A percentile compares a stretch with the other conserved stretches of the same genome.
phyloP scores from a whole-genome alignment of 2,113 vertebrate species.

The Hippocampus comes region DNA sequence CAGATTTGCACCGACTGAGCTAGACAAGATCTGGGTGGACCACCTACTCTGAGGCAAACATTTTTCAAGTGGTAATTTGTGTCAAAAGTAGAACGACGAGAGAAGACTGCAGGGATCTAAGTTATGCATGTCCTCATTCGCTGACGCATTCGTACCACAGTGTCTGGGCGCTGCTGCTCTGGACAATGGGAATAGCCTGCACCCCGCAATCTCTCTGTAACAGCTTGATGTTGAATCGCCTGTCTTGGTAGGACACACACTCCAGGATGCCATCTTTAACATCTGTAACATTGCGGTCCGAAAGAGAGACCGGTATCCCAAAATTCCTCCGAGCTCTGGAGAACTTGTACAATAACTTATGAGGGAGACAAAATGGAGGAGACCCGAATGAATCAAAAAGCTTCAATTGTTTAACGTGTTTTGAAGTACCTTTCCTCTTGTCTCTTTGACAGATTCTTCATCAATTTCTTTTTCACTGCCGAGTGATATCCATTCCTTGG shows the following conservation, averaged over 20 bases:
- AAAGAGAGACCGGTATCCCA: conserved; percentile 71
- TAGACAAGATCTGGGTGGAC: too few relatives aligned
- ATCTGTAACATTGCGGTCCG: conserved; percentile 70
- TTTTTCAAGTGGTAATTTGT: not conserved
- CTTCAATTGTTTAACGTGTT: not conserved
- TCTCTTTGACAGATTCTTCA: conserved; percentile 76
- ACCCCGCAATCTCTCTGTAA: conserved; percentile 74
- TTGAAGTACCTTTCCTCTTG: conserved; percentile 54
- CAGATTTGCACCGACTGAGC: too few relatives aligned
- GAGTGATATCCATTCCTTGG: conserved; percentile 81
- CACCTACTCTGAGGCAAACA: too few relatives aligned
- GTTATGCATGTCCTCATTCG: conserved; percentile 12
- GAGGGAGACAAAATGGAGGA: not conserved
- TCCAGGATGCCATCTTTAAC: conserved; percentile 72
- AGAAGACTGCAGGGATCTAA: not conserved
- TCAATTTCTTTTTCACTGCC: conserved; percentile 89
- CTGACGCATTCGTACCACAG: conserved; percentile 66
- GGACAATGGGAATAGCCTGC: conserved; percentile 71
- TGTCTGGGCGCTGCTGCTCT: conserved; percentile 78
- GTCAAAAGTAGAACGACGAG: not conserved
- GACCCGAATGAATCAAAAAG: not conserved
- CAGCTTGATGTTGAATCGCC: conserved; percentile 75
- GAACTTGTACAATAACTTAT: conserved; percentile 77
- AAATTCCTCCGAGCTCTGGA: conserved; percentile 71
- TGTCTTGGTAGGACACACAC: conserved; percentile 78